These are phyloP conservation scores for Cololabis saira DNA, from an alignment of 2,113 vertebrate genomes.

Conservation along the genomic window DNA sequence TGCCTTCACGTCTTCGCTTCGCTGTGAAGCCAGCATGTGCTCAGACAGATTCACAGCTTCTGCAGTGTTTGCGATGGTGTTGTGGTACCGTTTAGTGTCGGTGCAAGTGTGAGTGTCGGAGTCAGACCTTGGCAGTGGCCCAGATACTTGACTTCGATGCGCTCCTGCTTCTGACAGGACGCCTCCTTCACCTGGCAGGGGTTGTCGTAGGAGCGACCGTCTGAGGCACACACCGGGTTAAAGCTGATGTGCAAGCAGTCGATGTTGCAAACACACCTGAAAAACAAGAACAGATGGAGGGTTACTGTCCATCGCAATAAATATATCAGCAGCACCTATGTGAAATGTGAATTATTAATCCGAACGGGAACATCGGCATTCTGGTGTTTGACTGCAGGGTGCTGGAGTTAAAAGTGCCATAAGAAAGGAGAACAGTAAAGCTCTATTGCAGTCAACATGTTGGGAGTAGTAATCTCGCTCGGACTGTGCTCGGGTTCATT, in stretches of 20 bases:
- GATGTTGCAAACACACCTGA: conserved; percentile 99
- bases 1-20: conserved; percentile 17
- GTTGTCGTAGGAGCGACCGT: conserved; percentile 99
- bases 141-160: conserved; percentile 98
- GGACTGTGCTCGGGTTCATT: conserved; percentile 53
- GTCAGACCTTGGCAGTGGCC: conserved; percentile 97
- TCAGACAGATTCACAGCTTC: conserved; percentile 22
- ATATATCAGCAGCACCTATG: background rate
- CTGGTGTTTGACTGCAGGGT: conserved; percentile 1
- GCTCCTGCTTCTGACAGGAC: conserved; percentile 99
- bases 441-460: conserved; percentile 45
- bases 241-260: conserved; percentile 99
- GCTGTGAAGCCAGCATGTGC: conserved; percentile 40
- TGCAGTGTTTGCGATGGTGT: conserved; percentile 1
- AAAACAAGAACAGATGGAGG: conserved; percentile 22
- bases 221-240: conserved; percentile 98
- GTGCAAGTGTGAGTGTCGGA: conserved; percentile 9
- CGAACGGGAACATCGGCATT: conserved; percentile 22
- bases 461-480: conserved; percentile 55
- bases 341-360: conserved; percentile 11
- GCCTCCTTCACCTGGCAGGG: conserved; percentile 99
- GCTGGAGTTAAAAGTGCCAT: conserved; percentile 48
- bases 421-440: conserved; percentile 11
- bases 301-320: background rate
- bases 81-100: background rate